A percentile compares a stretch with the other conserved stretches of the same genome.
Conservation (phyloP, 1,140 invertebrate genomes). For the Parasteatoda tepidariorum region DNA sequence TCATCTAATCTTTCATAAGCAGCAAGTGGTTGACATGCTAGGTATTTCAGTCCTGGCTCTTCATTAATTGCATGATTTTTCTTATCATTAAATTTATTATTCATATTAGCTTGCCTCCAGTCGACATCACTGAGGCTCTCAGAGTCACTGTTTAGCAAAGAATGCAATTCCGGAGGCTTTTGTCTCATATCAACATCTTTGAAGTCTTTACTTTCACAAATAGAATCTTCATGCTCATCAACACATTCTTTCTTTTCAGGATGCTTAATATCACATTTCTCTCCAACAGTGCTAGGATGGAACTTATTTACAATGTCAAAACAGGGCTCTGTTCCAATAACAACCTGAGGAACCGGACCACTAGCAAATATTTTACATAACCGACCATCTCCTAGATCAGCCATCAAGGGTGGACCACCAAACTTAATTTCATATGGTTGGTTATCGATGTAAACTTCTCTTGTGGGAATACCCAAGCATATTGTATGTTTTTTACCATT, state of each 20-base stretch:
- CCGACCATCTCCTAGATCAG: constrained; percentile 81
- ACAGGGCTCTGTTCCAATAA: constrained; percentile 65
- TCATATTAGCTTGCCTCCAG: no score
- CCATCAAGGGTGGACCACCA: constrained; percentile 87
- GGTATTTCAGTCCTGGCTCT: no score
- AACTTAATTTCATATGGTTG: constrained; percentile 89
- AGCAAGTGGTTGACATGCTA: no score
- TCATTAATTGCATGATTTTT: no score
- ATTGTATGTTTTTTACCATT: constrained; percentile 75
- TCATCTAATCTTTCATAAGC: no score
- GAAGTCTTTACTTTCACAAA: background rate
- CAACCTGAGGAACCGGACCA: constrained; percentile 79
- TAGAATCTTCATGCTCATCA: background rate
- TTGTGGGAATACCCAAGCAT: constrained; percentile 88
- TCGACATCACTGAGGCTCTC: no score
- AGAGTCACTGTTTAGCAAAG: no score
- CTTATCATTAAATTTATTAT: no score
- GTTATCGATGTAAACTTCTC: constrained; percentile 90
- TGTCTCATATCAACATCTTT: constrained; percentile 52
- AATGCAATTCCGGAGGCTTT: no score
- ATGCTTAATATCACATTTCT: background rate
- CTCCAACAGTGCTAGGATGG: background rate
- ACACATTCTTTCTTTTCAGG: constrained; percentile 64
- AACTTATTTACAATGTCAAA: background rate
- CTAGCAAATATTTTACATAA: constrained; percentile 87